These are phyloP conservation scores for Chloroceryle amazona DNA, from an alignment of 2,797 vertebrate species.

Conservation along the genomic window DNA sequence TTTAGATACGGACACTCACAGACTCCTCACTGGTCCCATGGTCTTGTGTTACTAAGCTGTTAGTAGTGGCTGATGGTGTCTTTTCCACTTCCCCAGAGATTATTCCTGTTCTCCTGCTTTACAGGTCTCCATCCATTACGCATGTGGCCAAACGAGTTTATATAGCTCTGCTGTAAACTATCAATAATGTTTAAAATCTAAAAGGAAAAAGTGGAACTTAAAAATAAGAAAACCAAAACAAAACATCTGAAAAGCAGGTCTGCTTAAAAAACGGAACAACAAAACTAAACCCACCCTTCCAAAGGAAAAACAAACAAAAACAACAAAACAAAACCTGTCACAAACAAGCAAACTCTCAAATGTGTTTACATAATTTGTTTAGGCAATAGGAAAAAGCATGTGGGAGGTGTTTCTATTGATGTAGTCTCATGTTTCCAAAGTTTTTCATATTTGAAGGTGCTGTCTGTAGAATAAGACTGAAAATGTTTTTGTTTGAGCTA, in stretches of 20 bases:
- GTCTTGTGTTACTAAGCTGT: background rate
- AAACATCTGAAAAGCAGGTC: background rate
- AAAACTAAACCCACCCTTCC: too few species aligned
- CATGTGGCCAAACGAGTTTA: background rate
- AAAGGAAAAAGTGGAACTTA: background rate
- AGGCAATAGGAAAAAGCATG: rapidly evolving
- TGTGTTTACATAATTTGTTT: background rate
- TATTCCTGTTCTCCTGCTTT: background rate
- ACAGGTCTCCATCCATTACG: background rate
- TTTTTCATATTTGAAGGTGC: background rate
- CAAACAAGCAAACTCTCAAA: rapidly evolving
- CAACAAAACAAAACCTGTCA: background rate
- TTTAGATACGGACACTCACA: background rate
- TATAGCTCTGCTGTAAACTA: background rate
- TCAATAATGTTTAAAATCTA: background rate
- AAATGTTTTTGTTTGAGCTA: background rate
- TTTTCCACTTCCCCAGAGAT: background rate
- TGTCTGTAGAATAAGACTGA: background rate
- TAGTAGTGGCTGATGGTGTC: background rate
- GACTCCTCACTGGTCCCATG: rapidly evolving
- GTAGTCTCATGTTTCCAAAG: rapidly evolving
- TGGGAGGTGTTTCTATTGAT: background rate
- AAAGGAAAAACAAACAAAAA: too few species aligned
- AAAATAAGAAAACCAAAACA: background rate
- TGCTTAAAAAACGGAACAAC: too few species aligned